Conservation (phyloP, 2,797 vertebrate genomes). For the Staurois parvus region DNA sequence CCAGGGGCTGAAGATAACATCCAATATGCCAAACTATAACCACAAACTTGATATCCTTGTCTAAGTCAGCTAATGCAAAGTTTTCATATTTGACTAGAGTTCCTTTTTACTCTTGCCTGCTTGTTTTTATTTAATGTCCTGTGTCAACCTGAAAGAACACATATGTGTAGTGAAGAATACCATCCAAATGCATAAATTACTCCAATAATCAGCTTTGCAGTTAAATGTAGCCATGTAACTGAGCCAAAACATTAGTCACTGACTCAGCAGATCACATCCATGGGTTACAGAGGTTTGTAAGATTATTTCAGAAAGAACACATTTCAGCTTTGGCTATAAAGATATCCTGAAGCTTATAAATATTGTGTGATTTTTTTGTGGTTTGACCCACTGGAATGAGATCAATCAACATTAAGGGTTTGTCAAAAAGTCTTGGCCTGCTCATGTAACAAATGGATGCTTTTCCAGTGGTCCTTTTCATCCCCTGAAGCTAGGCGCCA, state of each 20-base stretch:
- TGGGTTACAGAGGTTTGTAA: conserved; percentile 49
- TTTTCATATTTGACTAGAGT: not conserved
- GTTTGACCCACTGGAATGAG: not conserved
- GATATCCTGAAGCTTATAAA: conserved; percentile 14
- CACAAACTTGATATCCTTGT: not conserved
- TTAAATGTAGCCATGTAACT: conserved; percentile 70
- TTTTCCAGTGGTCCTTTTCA: too few species aligned
- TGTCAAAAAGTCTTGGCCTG: not conserved
- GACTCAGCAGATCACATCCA: conserved; percentile 66
- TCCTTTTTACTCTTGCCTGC: conserved; percentile 50
- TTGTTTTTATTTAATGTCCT: conserved; percentile 63
- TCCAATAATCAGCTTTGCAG: conserved; percentile 70
- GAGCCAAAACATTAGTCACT: conserved; percentile 72
- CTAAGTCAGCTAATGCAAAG: not conserved
- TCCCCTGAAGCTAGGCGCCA: too few species aligned
- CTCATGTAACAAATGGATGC: not conserved
- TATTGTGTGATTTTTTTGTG: not conserved
- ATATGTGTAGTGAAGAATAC: conserved; percentile 58
- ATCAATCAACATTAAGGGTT: conserved; percentile 1
- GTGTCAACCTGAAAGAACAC: conserved; percentile 60
- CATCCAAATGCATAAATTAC: conserved; percentile 71
- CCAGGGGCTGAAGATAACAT: not conserved
- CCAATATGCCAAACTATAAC: not conserved
- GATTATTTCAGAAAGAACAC: conserved; percentile 37
- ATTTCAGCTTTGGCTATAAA: conserved; percentile 1